A percentile compares a stretch with the other conserved stretches of the same genome.
Conservation (phyloP, 2,888 invertebrate species). For the Dolichomitus sp. region DNA sequence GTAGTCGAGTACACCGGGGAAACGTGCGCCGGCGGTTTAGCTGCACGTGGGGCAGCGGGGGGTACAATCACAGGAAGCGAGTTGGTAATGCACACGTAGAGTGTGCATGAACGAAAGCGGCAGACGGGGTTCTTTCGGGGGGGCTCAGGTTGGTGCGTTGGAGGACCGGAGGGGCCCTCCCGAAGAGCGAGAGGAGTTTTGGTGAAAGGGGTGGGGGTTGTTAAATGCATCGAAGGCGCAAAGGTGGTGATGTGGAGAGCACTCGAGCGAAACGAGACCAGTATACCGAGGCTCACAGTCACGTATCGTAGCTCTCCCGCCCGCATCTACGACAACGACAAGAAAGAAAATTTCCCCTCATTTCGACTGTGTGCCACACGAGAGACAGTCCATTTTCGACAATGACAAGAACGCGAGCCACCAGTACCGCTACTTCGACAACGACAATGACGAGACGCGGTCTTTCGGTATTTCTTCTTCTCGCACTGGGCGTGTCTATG, state of each 20-base stretch:
- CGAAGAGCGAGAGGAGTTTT: conserved; percentile 76
- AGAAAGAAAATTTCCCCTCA: conserved; percentile 41
- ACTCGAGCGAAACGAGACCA: conserved; percentile 81
- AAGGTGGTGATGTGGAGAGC: conserved; percentile 78
- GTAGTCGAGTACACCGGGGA: not conserved
- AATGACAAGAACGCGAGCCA: conserved; percentile 31
- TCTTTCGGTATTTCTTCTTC: conserved; percentile 39
- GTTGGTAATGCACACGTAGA: not conserved
- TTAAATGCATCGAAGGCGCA: conserved; percentile 79
- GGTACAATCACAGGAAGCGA: conserved; percentile 10
- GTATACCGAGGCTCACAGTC: conserved; percentile 74
- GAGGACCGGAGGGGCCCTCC: conserved; percentile 37
- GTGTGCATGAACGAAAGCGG: conserved; percentile 15
- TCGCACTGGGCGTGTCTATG: conserved; percentile 65
- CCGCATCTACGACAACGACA: conserved; percentile 59
- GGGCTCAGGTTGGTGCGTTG: conserved; percentile 8
- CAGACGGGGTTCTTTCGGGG: not conserved
- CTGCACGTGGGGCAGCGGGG: conserved; percentile 12
- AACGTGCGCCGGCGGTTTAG: conserved; percentile 2
- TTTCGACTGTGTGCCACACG: not conserved
- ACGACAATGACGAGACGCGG: conserved; percentile 53
- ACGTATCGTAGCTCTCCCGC: conserved; percentile 74
- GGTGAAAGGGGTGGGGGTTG: conserved; percentile 79
- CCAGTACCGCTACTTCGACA: conserved; percentile 3
- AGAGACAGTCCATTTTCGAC: conserved; percentile 29